Percentiles rank a stretch among this genome's conserved stretches.
These are phyloP conservation scores for Pegea sp. DNA, from an alignment of 23 tunicate species.

Conservation along the genomic window DNA sequence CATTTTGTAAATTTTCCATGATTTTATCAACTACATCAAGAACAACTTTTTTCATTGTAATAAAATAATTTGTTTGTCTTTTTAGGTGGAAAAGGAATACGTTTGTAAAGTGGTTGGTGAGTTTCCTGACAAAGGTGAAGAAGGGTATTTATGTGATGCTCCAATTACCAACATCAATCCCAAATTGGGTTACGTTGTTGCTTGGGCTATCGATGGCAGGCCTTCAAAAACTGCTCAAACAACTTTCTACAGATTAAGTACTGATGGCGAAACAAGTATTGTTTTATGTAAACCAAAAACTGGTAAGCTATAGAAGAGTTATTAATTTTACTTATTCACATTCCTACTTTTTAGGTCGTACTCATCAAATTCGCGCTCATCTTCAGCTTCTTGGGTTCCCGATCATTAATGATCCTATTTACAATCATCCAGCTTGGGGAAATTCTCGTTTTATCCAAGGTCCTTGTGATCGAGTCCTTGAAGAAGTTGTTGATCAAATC, in stretches of 20 bases:
- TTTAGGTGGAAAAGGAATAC: slow-evolving; percentile 83
- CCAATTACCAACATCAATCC: slow-evolving; percentile 32
- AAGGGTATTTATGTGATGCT: slow-evolving; percentile 7
- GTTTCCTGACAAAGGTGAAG: slow-evolving; percentile 27
- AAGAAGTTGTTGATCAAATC: slow-evolving; percentile 13
- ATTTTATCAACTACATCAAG: too few relatives aligned
- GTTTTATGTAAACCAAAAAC: slow-evolving; percentile 74
- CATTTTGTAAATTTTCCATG: too few relatives aligned
- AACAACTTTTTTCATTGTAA: too few relatives aligned
- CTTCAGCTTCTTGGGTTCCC: slow-evolving; percentile 87
- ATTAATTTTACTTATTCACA: background rate
- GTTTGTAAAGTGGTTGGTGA: slow-evolving; percentile 82
- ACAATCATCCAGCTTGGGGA: slow-evolving; percentile 87
- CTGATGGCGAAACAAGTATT: slow-evolving; percentile 43
- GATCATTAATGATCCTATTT: slow-evolving; percentile 70
- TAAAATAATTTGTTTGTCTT: too few relatives aligned
- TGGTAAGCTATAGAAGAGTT: slow-evolving; percentile 8
- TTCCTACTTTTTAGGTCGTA: slow-evolving; percentile 44
- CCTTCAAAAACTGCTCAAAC: slow-evolving; percentile 43
- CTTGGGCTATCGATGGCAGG: slow-evolving; percentile 26
- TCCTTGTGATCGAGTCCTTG: slow-evolving; percentile 13
- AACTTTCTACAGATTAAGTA: slow-evolving; percentile 15
- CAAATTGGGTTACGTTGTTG: slow-evolving; percentile 26
- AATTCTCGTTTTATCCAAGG: slow-evolving; percentile 41
- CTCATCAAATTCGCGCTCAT: slow-evolving; percentile 97